Evolutionary conservation across 1,140 invertebrate genomes (phyloP), one percentile per base, ranked within the genome.

Genomic region (Ips typographus): DNA sequence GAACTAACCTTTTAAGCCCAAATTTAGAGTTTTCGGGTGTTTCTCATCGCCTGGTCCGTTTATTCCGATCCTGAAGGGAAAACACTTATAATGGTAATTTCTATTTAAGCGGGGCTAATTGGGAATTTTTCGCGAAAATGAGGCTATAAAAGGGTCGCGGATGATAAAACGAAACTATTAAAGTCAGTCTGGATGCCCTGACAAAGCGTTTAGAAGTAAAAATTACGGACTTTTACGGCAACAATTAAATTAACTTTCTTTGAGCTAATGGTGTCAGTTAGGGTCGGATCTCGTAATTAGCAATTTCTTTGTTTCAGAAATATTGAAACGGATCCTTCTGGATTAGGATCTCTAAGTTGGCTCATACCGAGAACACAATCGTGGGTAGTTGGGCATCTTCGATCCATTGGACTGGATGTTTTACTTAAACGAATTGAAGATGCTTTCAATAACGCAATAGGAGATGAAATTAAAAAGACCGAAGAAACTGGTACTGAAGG

Each of bases 331-430:
- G 75, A 76, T 58, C 55, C 74, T 5, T 75, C 73, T 22, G 73
- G 75, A 38, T 51, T 77, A 36, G 76, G 73, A 7, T 76, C 75
- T n/a, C 68, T 77, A 40, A 76, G 72, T 63, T 77, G 76, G 76
- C 71, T 77, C n/a, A 63, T 65, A 37, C 65, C 72, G 37, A 71
- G 67, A 71, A 38, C 75, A 5, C 64, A 70, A 40, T 74, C 73
- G 4, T 77, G 76, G 75, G 62, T 74, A n/a, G 70, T 77, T 7
- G 76, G 72, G 5, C 69, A 76, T 70, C 66, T 76, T 36, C 70
- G 74, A 39, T 64, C 71, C 40, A 67, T 53, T 3, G 66, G 70
- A 8, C 47, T 75, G 40, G 65, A 57, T 4, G 64, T 71, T 6
- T 62, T 76, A 47, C 70, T 75, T 41, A 68, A 71, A 7, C 42